A percentile compares a stretch with the other conserved stretches of the same genome.
Evolutionary conservation across 2,113 vertebrate species (phyloP).

Genomic region (Mesitornis unicolor): DNA sequence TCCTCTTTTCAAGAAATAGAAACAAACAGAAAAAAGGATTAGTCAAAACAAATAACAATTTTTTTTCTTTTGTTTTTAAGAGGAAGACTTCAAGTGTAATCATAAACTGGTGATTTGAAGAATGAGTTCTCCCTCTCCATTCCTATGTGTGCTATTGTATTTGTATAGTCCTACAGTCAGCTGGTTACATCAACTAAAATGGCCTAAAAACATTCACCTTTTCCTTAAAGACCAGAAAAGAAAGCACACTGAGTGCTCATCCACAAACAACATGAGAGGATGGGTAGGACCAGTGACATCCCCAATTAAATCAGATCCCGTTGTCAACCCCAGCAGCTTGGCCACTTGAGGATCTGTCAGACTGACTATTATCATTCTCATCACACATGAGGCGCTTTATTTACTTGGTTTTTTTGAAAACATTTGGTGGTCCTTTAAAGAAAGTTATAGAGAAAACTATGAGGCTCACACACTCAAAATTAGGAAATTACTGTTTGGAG

Average conservation of each 20-base stretch:
- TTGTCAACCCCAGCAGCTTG: background rate
- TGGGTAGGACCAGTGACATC: background rate
- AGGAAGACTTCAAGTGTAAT: background rate
- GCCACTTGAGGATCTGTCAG: background rate
- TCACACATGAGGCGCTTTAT: background rate
- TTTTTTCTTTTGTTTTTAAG: background rate
- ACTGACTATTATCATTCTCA: background rate
- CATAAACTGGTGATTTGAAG: background rate
- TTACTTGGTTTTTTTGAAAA: background rate
- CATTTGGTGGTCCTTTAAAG: background rate
- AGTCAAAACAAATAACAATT: background rate
- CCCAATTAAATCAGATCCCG: background rate
- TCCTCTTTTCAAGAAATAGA: background rate
- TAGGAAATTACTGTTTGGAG: background rate
- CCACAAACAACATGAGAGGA: background rate
- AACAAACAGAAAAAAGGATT: background rate
- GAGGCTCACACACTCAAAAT: background rate
- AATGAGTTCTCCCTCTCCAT: background rate
- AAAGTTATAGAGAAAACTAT: background rate
- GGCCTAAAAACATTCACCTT: background rate
- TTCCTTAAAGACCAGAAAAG: background rate
- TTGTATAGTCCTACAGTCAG: background rate
- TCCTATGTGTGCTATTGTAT: background rate
- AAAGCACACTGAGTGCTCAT: background rate
- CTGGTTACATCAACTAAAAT: background rate